Percentiles rank a stretch among this genome's conserved stretches.
phyloP scores from a whole-genome alignment of 2,797 vertebrate genomes.

The Urocyon cinereoargenteus region DNA sequence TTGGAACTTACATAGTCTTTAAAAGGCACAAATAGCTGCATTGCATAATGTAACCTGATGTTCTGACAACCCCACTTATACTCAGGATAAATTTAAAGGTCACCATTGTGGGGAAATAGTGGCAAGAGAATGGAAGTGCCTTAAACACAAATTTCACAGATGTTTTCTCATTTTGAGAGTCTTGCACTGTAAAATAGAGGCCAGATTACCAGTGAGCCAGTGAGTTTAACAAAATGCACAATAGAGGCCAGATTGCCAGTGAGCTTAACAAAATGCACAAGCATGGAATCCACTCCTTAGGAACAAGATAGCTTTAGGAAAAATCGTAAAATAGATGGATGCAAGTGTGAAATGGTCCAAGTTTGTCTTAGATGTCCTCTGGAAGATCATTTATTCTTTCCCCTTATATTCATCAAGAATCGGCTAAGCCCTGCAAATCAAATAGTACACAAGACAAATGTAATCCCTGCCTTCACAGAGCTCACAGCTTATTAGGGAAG shows the following conservation, averaged over 20 bases:
- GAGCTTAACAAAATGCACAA: constrained; percentile 29
- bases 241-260: not conserved
- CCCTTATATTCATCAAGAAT: not conserved
- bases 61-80: constrained; percentile 78
- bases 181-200: constrained; percentile 39
- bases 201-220: not conserved
- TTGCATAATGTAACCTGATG: constrained; percentile 71
- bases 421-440: not conserved
- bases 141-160: constrained; percentile 56
- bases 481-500: not conserved
- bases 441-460: not conserved
- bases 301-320: not conserved
- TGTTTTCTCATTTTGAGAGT: constrained; percentile 34
- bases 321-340: not conserved
- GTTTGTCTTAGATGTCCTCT: not conserved
- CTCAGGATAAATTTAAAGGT: constrained; percentile 80
- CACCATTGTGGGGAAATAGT: constrained; percentile 32
- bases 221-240: constrained; percentile 30
- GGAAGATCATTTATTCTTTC: not conserved
- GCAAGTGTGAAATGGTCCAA: not conserved
- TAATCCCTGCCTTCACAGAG: not conserved
- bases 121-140: constrained; percentile 63
- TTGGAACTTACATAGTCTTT: not conserved
- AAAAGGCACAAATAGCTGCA: constrained; percentile 72
- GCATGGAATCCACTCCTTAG: constrained; percentile 21